These are phyloP conservation scores for Brachycybe producta DNA, from an alignment of 2,888 invertebrate species.

Conservation along the genomic window DNA sequence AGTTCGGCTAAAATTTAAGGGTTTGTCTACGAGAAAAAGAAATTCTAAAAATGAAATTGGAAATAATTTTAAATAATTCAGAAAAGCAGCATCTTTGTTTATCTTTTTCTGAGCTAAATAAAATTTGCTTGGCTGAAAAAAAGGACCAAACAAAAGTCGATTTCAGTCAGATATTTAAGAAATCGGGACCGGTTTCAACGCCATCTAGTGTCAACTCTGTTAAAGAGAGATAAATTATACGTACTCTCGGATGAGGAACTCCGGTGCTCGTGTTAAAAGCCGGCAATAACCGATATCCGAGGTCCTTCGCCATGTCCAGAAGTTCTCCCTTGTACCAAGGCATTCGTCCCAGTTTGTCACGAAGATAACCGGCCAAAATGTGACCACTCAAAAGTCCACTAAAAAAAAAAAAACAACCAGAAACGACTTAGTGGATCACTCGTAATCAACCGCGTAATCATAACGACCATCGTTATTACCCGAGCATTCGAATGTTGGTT, in stretches of 20 bases:
- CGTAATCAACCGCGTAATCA: neutral
- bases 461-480: slow-evolving; percentile 44
- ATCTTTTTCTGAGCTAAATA: too few relatives aligned
- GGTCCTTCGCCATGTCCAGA: slow-evolving; percentile 75
- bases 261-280: slow-evolving; percentile 97
- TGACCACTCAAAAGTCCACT: slow-evolving; percentile 88
- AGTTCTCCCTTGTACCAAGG: slow-evolving; percentile 79
- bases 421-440: neutral
- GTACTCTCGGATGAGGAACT: slow-evolving; percentile 86
- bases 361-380: slow-evolving; percentile 67
- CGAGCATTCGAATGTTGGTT: slow-evolving; percentile 94
- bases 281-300: slow-evolving; percentile 83
- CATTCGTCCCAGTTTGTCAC: slow-evolving; percentile 57
- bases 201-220: too few relatives aligned
- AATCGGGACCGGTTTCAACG: too few relatives aligned
- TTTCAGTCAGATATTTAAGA: too few relatives aligned
- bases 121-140: too few relatives aligned
- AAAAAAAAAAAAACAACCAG: slow-evolving; percentile 25
- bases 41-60: too few relatives aligned
- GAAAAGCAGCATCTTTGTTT: too few relatives aligned
- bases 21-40: too few relatives aligned
- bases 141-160: too few relatives aligned
- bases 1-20: too few relatives aligned
- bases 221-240: slow-evolving; percentile 17
- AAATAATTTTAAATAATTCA: too few relatives aligned